Evolutionary conservation across 30 jellyfish, hydroid and myxozoan species (phyloP).

Genomic region (Chrysaora quinquecirrha): DNA sequence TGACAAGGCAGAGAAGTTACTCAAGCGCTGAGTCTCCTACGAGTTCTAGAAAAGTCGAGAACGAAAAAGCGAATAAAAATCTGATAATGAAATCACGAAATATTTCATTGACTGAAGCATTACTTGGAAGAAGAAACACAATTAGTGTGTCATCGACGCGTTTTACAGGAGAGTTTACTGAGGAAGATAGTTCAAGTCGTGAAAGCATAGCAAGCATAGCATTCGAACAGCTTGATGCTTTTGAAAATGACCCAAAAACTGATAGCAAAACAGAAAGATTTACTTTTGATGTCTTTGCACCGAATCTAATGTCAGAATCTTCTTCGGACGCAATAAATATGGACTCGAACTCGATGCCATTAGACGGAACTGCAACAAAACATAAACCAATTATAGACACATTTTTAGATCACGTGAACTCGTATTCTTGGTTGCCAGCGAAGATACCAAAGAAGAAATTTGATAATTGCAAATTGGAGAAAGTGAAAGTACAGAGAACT

Average conservation of each 20-base stretch:
- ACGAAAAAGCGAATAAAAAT: background rate
- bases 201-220: background rate
- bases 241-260: background rate
- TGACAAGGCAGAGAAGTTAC: background rate
- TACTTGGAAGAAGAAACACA: conserved; percentile 4
- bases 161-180: background rate
- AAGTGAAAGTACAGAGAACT: background rate
- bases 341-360: background rate
- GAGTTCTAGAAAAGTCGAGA: background rate
- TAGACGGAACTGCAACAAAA: background rate
- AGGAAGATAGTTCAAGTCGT: background rate
- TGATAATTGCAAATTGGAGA: background rate
- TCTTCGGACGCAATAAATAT: too few relatives aligned
- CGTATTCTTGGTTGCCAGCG: background rate
- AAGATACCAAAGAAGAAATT: background rate
- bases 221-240: background rate
- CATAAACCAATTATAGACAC: background rate
- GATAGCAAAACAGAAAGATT: background rate
- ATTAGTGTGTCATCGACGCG: background rate
- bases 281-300: background rate
- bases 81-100: conserved; percentile 37
- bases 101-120: conserved; percentile 12
- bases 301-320: background rate
- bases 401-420: background rate
- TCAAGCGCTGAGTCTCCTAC: conserved; percentile 1